Conservation (phyloP, 2,888 invertebrate species). For the Gasteruption jaculator region DNA sequence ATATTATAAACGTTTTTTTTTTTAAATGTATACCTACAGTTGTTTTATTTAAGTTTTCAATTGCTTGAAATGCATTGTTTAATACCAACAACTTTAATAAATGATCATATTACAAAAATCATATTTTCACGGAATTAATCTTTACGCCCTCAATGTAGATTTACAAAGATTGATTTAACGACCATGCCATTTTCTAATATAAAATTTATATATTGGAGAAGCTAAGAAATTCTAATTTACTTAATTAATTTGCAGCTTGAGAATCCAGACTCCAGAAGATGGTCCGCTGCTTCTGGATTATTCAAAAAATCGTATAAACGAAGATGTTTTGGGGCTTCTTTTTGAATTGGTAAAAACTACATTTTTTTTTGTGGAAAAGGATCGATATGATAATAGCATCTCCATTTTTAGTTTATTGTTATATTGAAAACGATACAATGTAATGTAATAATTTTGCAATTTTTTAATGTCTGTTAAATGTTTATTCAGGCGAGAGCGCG, state of each 20-base stretch:
- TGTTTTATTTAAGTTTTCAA: too few species aligned
- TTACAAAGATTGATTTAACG: too few species aligned
- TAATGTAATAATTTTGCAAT: not conserved
- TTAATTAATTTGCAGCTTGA: constrained; percentile 59
- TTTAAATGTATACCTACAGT: too few species aligned
- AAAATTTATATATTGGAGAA: not conserved
- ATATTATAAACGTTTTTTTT: too few species aligned
- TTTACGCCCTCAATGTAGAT: too few species aligned
- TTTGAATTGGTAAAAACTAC: constrained; percentile 73
- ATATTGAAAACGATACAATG: too few species aligned
- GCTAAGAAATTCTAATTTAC: constrained; percentile 17
- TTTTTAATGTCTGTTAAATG: constrained; percentile 15
- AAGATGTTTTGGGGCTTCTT: constrained; percentile 69
- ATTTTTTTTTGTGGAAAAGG: not conserved
- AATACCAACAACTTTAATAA: too few species aligned
- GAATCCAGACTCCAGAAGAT: constrained; percentile 74
- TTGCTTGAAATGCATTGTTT: too few species aligned
- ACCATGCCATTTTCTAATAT: constrained; percentile 5
- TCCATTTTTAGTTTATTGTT: too few species aligned
- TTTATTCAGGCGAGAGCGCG: constrained; percentile 61
- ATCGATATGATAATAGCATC: too few species aligned
- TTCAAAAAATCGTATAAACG: constrained; percentile 91
- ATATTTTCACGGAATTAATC: too few species aligned
- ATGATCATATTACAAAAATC: too few species aligned
- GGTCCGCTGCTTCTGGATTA: constrained; percentile 92